Evolutionary conservation across 2,888 invertebrate species (phyloP).

Genomic region (Athripsodes cinereus): DNA sequence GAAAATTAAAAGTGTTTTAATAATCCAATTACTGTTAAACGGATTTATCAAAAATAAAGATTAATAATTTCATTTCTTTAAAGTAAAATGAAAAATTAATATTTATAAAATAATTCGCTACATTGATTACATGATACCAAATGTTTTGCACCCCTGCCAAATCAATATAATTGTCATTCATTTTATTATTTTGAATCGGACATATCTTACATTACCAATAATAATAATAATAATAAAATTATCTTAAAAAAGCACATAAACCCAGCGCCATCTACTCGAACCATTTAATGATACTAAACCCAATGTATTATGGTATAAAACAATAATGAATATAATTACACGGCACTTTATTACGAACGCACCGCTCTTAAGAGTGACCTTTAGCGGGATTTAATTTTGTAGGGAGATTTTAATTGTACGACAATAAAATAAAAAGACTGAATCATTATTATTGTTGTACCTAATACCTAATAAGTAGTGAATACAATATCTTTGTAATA

Average conservation of each 20-base stretch:
- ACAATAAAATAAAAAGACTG: not conserved
- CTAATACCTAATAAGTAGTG: no score
- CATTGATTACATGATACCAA: not conserved
- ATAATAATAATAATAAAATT: not conserved
- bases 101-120: not conserved
- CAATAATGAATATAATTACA: not conserved
- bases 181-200: not conserved
- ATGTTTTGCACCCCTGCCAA: not conserved
- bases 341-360: not conserved
- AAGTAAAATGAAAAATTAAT: not conserved
- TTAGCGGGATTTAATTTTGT: not conserved
- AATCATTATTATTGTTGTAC: no score
- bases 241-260: not conserved
- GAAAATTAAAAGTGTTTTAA: no score
- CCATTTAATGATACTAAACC: not conserved
- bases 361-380: slow-evolving; percentile 1
- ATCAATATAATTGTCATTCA: not conserved
- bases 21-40: no score
- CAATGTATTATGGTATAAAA: not conserved
- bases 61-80: not conserved
- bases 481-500: no score
- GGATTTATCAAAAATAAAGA: no score
- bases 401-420: not conserved
- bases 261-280: no score
- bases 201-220: no score